phyloP scores from a whole-genome alignment of 2,113 vertebrate species.

The Gymnorhina tibicen region DNA sequence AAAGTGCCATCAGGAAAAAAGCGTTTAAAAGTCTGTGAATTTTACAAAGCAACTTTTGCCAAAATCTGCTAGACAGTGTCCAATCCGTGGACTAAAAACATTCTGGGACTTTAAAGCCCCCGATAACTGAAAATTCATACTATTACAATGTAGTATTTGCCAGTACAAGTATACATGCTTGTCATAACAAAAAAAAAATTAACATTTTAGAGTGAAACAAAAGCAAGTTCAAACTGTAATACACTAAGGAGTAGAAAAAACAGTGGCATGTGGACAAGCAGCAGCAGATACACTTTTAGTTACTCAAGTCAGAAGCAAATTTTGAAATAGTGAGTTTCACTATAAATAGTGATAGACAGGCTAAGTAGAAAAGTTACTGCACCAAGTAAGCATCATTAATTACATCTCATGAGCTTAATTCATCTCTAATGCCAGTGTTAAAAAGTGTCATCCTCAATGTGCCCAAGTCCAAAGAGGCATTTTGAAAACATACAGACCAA shows the following conservation, averaged over 20 bases:
- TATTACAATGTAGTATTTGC: background rate
- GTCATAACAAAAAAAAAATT: background rate
- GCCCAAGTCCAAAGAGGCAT: background rate
- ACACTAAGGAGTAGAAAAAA: background rate
- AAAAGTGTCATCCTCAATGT: background rate
- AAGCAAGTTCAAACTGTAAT: background rate
- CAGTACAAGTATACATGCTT: background rate
- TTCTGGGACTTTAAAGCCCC: background rate
- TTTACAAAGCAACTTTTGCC: background rate
- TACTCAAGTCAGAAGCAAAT: background rate
- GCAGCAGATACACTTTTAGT: background rate
- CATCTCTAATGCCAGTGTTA: background rate
- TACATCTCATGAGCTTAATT: background rate
- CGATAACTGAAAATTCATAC: background rate
- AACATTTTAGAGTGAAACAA: background rate
- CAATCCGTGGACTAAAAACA: background rate
- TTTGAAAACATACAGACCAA: background rate
- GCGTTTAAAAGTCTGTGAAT: background rate
- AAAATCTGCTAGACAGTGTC: background rate
- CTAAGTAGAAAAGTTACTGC: background rate
- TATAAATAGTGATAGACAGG: too few species aligned
- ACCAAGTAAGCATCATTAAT: background rate
- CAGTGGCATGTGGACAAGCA: background rate
- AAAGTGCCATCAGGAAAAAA: background rate
- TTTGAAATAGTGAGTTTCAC: background rate